Conservation (phyloP, 2,113 vertebrate genomes). For the Catharus fuscescens region DNA sequence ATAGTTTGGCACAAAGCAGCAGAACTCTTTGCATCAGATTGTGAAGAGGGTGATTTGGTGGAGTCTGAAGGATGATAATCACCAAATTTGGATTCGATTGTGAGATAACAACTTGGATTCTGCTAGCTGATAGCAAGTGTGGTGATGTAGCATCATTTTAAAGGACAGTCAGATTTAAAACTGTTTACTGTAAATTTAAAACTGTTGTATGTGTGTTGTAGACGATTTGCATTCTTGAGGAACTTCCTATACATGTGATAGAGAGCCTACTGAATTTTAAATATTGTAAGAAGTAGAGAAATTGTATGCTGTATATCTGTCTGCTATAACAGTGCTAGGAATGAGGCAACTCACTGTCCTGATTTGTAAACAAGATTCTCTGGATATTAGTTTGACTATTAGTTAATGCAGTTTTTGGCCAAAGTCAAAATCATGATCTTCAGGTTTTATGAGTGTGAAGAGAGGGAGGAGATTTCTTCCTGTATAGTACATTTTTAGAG, state of each 20-base stretch:
- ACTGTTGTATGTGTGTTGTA: background rate
- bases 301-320: background rate
- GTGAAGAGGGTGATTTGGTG: background rate
- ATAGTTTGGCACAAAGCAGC: background rate
- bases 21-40: background rate
- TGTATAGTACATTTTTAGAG: background rate
- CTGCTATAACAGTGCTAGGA: background rate
- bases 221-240: background rate
- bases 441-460: background rate
- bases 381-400: background rate
- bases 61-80: background rate
- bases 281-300: background rate
- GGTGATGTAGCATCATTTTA: background rate
- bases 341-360: background rate
- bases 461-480: background rate
- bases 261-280: background rate
- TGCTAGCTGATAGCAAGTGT: background rate
- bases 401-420: background rate
- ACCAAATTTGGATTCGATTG: background rate
- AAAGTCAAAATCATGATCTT: background rate
- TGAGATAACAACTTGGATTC: background rate
- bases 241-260: background rate
- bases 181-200: background rate
- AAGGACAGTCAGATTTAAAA: background rate
- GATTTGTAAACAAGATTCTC: background rate